phyloP scores from a whole-genome alignment of 2,113 vertebrate genomes.

The Mobula birostris region DNA sequence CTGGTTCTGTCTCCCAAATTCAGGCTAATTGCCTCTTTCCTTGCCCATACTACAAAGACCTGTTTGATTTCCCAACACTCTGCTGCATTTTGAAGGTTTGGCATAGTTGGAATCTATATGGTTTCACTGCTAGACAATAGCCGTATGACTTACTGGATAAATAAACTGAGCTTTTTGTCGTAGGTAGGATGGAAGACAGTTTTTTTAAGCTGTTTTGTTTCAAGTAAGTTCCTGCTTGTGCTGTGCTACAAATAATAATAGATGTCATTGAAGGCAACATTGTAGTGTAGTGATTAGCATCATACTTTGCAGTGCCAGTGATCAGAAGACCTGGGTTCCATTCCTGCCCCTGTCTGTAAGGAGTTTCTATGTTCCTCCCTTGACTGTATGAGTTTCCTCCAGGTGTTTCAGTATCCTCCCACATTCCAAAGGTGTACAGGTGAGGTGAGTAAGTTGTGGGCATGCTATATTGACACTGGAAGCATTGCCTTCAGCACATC shows the following conservation, averaged over 20 bases:
- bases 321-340: too few species aligned
- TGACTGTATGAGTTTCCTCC: too few species aligned
- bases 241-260: background rate
- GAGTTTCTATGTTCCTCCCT: too few species aligned
- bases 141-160: background rate
- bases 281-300: too few species aligned
- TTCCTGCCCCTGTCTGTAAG: too few species aligned
- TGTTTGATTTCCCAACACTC: background rate
- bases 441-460: too few species aligned
- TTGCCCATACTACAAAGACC: background rate
- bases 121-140: background rate
- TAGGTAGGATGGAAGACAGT: background rate
- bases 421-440: too few species aligned
- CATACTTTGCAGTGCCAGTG: too few species aligned
- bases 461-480: too few species aligned
- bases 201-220: conserved; percentile 31
- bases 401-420: too few species aligned
- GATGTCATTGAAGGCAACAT: background rate
- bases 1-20: background rate
- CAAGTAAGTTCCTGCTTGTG: background rate
- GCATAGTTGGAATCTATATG: background rate
- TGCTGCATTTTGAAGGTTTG: background rate
- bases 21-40: background rate
- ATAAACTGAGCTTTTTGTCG: background rate
- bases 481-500: too few species aligned